Conservation (phyloP, 2,113 vertebrate species). For the Phalacrocorax aristotelis region DNA sequence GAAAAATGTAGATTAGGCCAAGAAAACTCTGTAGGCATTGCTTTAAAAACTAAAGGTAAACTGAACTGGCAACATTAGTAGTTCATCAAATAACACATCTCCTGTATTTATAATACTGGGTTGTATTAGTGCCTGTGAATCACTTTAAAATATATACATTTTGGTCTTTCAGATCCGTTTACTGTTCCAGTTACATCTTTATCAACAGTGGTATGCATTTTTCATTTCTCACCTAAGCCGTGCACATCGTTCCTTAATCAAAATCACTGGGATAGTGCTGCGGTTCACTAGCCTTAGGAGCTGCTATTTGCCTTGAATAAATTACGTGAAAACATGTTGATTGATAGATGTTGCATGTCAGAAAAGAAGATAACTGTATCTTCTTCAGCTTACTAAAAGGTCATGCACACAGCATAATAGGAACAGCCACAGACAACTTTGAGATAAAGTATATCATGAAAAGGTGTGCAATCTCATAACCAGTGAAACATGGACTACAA, state of each 20-base stretch:
- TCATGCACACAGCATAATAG: slow-evolving; percentile 89
- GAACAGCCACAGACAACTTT: slow-evolving; percentile 86
- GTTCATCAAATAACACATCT: slow-evolving; percentile 71
- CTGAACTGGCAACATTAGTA: slow-evolving; percentile 73
- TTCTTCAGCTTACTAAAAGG: slow-evolving; percentile 94
- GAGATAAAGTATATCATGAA: slow-evolving; percentile 78
- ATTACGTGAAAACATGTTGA: slow-evolving; percentile 89
- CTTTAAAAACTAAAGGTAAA: slow-evolving; percentile 75
- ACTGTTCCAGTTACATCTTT: slow-evolving; percentile 80
- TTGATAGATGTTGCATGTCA: slow-evolving; percentile 96
- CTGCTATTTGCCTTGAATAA: slow-evolving; percentile 89
- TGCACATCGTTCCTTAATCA: slow-evolving; percentile 84
- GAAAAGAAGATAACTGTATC: slow-evolving; percentile 96
- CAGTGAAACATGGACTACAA: slow-evolving; percentile 72
- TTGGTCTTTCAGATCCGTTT: slow-evolving; percentile 71
- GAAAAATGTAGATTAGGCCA: slow-evolving; percentile 90
- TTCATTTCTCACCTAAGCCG: slow-evolving; percentile 82
- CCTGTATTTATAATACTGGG: slow-evolving; percentile 68
- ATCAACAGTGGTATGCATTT: slow-evolving; percentile 79
- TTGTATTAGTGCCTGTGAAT: slow-evolving; percentile 61
- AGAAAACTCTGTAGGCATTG: slow-evolving; percentile 67
- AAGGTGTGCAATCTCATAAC: slow-evolving; percentile 71
- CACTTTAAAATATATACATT: slow-evolving; percentile 58
- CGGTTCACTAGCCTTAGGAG: slow-evolving; percentile 84
- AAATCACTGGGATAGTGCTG: slow-evolving; percentile 81